A percentile compares a stretch with the other conserved stretches of the same genome.
phyloP scores from a whole-genome alignment of 2,888 invertebrate genomes.

The Scelioninae gen. 1 region DNA sequence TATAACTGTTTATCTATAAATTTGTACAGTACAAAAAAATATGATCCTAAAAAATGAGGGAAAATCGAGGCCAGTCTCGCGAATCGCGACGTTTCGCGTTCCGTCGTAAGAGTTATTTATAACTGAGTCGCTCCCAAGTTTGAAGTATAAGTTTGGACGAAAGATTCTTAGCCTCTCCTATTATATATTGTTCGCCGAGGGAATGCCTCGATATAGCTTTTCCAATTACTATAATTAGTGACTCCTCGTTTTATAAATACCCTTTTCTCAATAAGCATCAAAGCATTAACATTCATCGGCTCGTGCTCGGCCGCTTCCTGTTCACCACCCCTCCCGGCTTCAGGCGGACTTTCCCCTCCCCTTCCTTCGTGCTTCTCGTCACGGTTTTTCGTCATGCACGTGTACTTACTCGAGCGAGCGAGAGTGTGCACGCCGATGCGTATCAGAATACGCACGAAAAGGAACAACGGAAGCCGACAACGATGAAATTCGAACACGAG shows the following conservation, averaged over 20 bases:
- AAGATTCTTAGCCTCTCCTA: constrained; percentile 41
- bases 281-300: no score
- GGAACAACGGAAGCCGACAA: constrained; percentile 9
- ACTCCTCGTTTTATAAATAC: constrained; percentile 51
- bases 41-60: no score
- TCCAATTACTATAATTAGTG: constrained; percentile 64
- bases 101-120: constrained; percentile 32
- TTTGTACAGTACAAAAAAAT: no score
- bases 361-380: no score
- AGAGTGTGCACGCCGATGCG: constrained; percentile 23
- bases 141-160: constrained; percentile 38
- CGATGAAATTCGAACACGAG: constrained; percentile 69
- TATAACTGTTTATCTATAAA: no score
- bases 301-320: no score
- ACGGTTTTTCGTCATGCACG: constrained; percentile 48
- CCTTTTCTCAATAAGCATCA: constrained; percentile 36
- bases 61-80: no score
- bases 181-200: constrained; percentile 35
- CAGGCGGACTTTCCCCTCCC: no score
- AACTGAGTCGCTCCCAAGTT: constrained; percentile 25
- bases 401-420: constrained; percentile 35
- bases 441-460: constrained; percentile 28
- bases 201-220: constrained; percentile 55
- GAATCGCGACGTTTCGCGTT: constrained; percentile 21
- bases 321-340: no score